These are phyloP conservation scores for Ditylenchus weischeri DNA, from an alignment of 2,888 invertebrate species.

Conservation along the genomic window DNA sequence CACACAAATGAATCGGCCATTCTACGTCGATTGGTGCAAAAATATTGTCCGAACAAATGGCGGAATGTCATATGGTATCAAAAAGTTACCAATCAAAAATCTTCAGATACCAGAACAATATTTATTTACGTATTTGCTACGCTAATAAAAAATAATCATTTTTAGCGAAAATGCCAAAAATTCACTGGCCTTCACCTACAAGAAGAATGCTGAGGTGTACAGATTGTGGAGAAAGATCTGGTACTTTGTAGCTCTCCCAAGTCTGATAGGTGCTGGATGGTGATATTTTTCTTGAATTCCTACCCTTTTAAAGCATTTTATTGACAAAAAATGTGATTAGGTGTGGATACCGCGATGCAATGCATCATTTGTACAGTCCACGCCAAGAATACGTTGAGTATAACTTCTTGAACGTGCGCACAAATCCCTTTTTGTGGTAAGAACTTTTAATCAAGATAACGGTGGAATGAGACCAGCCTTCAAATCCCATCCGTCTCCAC, in stretches of 20 bases:
- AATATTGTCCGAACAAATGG: no score
- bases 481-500: no score
- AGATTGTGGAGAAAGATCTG: slow-evolving; percentile 17
- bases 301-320: background rate
- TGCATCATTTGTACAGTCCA: slow-evolving; percentile 36
- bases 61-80: no score
- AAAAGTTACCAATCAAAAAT: no score
- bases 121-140: no score
- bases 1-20: no score
- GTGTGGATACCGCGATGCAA: slow-evolving; percentile 36
- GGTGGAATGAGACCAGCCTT: no score
- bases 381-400: slow-evolving; percentile 54
- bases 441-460: no score
- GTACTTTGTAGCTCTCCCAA: slow-evolving; percentile 14
- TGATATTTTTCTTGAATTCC: background rate
- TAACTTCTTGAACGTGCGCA: slow-evolving; percentile 46
- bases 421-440: slow-evolving; percentile 76
- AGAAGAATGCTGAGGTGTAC: background rate
- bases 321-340: no score
- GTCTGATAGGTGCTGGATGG: slow-evolving; percentile 10
- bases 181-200: background rate
- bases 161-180: background rate
- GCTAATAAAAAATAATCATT: no score
- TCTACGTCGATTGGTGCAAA: no score
- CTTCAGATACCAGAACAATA: no score